phyloP scores from a whole-genome alignment of 1,140 invertebrate genomes.

The Drosophila lacteicornis region DNA sequence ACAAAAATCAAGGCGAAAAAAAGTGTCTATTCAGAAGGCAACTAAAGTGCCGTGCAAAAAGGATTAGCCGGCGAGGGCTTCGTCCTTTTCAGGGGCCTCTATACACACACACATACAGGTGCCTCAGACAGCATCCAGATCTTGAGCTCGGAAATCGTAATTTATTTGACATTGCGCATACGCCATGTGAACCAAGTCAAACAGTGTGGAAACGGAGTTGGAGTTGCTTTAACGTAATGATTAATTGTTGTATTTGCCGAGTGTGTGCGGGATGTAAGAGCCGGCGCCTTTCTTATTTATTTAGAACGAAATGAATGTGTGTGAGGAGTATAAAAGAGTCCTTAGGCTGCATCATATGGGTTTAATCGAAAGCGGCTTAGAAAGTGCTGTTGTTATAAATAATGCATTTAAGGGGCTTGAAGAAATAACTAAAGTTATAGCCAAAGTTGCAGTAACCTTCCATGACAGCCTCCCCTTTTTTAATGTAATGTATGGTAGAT shows the following conservation, averaged over 20 bases:
- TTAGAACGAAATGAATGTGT: slow-evolving; percentile 65
- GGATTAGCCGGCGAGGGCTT: slow-evolving; percentile 28
- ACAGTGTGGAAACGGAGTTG: slow-evolving; percentile 26
- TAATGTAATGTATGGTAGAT: not conserved
- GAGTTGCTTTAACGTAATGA: slow-evolving; percentile 76
- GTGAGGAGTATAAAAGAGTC: slow-evolving; percentile 10
- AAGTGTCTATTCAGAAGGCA: not conserved
- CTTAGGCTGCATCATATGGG: not conserved
- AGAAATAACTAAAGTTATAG: not conserved
- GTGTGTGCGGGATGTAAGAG: slow-evolving; percentile 3
- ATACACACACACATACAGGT: slow-evolving; percentile 10
- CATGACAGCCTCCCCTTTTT: not conserved
- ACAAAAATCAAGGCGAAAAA: slow-evolving; percentile 9
- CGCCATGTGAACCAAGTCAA: slow-evolving; percentile 66
- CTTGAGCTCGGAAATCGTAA: slow-evolving; percentile 52
- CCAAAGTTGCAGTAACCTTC: not conserved
- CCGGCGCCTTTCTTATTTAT: slow-evolving; percentile 65
- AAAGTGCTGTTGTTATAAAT: not conserved
- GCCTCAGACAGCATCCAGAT: slow-evolving; percentile 26
- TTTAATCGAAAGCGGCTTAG: not conserved
- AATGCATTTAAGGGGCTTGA: too few relatives aligned
- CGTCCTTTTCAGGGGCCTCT: not conserved
- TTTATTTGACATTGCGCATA: slow-evolving; percentile 81
- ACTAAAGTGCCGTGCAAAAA: slow-evolving; percentile 7
- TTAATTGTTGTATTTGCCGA: slow-evolving; percentile 64